phyloP scores from a whole-genome alignment of 2,888 invertebrate species.

The Erebia palarica region DNA sequence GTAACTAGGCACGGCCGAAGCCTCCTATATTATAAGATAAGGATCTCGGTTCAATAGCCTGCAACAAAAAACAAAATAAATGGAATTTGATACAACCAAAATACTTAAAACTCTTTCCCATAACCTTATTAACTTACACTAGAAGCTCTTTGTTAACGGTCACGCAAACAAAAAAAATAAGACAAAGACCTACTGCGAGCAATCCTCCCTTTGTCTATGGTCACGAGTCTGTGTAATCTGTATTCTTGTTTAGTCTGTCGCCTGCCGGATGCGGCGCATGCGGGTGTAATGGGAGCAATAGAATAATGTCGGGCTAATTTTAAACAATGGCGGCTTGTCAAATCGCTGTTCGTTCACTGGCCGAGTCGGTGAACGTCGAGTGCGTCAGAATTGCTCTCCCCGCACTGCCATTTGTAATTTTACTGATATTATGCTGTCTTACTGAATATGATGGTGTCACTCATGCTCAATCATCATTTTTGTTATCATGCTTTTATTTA shows the following conservation, averaged over 20 bases:
- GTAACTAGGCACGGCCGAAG: too few species aligned
- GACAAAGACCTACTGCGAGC: constrained; percentile 61
- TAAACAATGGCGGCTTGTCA: constrained; percentile 66
- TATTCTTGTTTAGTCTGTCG: constrained; percentile 50
- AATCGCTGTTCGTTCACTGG: constrained; percentile 48
- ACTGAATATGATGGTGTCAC: constrained; percentile 7
- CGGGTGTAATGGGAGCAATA: constrained; percentile 75
- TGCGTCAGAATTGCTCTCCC: constrained; percentile 40
- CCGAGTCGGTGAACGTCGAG: constrained; percentile 43
- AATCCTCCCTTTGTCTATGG: constrained; percentile 67
- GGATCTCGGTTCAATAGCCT: too few species aligned
- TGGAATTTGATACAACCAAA: not conserved
- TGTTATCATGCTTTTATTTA: not conserved
- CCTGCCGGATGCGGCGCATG: constrained; percentile 70
- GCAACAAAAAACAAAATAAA: not conserved
- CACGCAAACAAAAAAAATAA: constrained; percentile 47
- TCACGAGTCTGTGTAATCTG: constrained; percentile 62
- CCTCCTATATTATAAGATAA: too few species aligned
- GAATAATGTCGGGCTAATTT: constrained; percentile 67
- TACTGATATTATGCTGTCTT: constrained; percentile 20
- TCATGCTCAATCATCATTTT: constrained; percentile 2
- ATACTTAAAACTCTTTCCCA: constrained; percentile 23
- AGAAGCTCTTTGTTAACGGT: constrained; percentile 35
- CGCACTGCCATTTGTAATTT: constrained; percentile 45
- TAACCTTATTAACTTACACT: constrained; percentile 29